Evolutionary conservation across 2,113 vertebrate species (phyloP).

Genomic region (Heterotis niloticus): DNA sequence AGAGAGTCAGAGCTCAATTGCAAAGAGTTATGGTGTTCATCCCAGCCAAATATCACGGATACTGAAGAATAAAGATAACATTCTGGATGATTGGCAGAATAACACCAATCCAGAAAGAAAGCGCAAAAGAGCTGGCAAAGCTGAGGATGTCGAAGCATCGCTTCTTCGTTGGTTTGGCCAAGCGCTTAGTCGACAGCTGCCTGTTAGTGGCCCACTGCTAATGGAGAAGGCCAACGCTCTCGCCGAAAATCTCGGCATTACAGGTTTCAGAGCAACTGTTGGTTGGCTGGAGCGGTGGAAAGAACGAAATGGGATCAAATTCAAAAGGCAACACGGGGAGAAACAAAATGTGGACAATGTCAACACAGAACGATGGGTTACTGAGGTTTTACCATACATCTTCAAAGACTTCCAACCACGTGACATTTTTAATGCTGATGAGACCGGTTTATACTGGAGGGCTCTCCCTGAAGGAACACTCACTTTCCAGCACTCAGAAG

Average conservation of each 20-base stretch:
- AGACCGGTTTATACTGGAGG: background rate
- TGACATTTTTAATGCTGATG: background rate
- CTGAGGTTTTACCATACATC: background rate
- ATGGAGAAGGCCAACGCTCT: background rate
- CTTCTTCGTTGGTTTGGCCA: background rate
- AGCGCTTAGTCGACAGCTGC: background rate
- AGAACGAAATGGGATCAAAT: background rate
- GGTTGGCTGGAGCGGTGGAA: background rate
- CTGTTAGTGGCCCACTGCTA: background rate
- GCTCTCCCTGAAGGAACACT: background rate
- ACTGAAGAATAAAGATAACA: background rate
- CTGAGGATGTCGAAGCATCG: background rate
- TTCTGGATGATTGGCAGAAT: background rate
- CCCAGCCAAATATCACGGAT: too few species aligned
- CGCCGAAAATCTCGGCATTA: background rate
- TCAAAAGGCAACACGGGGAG: background rate
- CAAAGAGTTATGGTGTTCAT: too few species aligned
- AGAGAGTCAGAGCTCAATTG: too few species aligned
- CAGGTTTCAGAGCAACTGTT: background rate
- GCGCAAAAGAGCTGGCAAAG: background rate
- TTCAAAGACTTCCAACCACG: background rate
- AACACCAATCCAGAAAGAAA: background rate
- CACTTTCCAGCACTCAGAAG: too few species aligned
- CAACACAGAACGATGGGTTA: background rate
- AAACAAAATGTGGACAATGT: background rate